Evolutionary conservation across 2,888 invertebrate species (phyloP), one percentile per base, ranked within the genome.

Genomic region (Alloplasta piceator): DNA sequence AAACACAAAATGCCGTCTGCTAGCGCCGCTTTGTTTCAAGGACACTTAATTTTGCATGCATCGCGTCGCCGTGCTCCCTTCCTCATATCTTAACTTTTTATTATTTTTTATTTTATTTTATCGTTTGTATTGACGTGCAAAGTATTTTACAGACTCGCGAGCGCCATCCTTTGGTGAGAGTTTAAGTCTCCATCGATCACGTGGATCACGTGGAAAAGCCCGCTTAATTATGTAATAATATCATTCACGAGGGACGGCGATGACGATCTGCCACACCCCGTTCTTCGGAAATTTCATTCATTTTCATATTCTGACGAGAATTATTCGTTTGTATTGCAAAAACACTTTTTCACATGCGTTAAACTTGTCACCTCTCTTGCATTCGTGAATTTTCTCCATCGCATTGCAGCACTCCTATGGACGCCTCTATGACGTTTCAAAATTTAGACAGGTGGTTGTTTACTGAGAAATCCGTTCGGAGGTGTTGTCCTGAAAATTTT

Each of bases 161-260:
- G 86, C 85, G 85, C 86, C 85, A 83, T 74, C 74, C 82, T 67
- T 66, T 60, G 63, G 26, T 26, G 26, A 26, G 26, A 26, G 26
- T 26, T 26, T 3, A 26, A 16, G 50, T 85, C 86, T 80, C 43
- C 46, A 58, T 60, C 74, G 77, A 66, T 84, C 78, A 68, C 74
- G 39, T 72, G 78, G 78, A 84, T 89, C 89, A 88, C 89, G 89
- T 88, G 87, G 87, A 55, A 87, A 87, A 87, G 85, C 86, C 86
- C 87, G 86, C 84, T 82, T 85, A 87, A 86, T 89, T 88, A 89
- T 85, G 87, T 88, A 89, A 89, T 85, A 77, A 66, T 55, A 67
- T 26, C 26, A 26, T 78, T 58, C 82, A 84, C 81, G 84, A 83
- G 84, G 74, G 61, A 82, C 80, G 64, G 10, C 16, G 10, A 60